Evolutionary conservation across 2,888 invertebrate genomes (phyloP).

Genomic region (Onthophagus sagittarius): DNA sequence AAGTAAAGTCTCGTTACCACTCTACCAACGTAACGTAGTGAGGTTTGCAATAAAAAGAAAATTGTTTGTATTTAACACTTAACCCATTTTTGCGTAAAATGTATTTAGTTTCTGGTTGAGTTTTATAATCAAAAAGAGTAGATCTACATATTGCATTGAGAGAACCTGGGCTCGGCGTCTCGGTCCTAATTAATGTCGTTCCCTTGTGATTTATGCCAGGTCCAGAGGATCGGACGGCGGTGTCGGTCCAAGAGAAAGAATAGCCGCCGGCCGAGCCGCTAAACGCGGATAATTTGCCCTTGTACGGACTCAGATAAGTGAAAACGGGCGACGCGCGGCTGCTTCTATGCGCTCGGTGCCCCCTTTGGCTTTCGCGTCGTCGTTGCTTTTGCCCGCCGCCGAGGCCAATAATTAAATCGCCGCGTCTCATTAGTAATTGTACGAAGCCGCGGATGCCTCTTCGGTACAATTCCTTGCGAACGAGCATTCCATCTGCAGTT

Average conservation of each 20-base stretch:
- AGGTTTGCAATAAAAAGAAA: too few relatives aligned
- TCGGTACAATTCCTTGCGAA: not conserved
- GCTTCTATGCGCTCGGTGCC: not conserved
- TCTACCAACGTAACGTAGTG: too few relatives aligned
- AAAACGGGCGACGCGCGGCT: conserved; percentile 6
- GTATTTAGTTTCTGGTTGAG: not conserved
- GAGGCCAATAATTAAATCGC: conserved; percentile 9
- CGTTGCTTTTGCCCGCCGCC: not conserved
- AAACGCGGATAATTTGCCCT: conserved; percentile 34
- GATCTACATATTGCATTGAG: conserved; percentile 44
- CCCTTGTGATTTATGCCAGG: conserved; percentile 45
- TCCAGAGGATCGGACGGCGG: conserved; percentile 30
- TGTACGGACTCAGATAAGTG: conserved; percentile 23
- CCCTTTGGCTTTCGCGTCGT: not conserved
- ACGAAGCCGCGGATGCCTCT: not conserved
- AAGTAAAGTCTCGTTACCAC: too few relatives aligned
- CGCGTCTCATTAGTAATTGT: conserved; percentile 6
- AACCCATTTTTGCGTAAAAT: too few relatives aligned
- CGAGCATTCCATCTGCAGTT: not conserved
- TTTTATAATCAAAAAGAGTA: conserved; percentile 40
- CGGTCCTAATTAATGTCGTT: conserved; percentile 48
- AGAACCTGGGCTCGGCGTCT: conserved; percentile 34
- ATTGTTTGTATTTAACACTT: too few relatives aligned
- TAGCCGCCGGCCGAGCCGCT: conserved; percentile 25
- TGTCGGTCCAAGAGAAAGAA: conserved; percentile 26